phyloP scores from a whole-genome alignment of 2,888 invertebrate species.

The Meganola albula region DNA sequence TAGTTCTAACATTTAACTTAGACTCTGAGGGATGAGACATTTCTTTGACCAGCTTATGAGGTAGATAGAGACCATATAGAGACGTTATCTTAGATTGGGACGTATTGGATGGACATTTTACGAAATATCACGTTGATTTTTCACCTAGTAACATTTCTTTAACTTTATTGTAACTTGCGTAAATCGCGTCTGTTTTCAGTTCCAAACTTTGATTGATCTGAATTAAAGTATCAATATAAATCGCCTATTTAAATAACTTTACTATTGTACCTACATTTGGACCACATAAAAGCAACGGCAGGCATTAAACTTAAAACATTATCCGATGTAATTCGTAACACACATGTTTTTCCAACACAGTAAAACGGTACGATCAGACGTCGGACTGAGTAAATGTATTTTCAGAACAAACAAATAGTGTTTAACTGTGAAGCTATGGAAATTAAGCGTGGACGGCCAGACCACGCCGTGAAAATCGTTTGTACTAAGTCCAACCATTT shows the following conservation, averaged over 20 bases:
- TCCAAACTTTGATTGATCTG: no score
- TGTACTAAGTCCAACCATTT: slow-evolving; percentile 42
- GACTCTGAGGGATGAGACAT: no score
- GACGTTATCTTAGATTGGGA: no score
- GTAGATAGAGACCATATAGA: no score
- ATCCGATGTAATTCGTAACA: slow-evolving; percentile 28
- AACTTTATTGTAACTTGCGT: no score
- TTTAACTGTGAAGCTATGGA: slow-evolving; percentile 32
- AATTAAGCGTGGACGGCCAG: slow-evolving; percentile 35
- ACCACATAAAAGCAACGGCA: slow-evolving; percentile 35
- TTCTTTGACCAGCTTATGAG: no score
- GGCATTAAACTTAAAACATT: slow-evolving; percentile 28
- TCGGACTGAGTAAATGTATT: slow-evolving; percentile 59
- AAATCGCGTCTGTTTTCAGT: no score
- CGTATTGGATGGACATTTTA: no score
- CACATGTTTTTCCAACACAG: slow-evolving; percentile 52
- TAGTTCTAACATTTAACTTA: no score
- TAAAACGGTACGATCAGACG: slow-evolving; percentile 58
- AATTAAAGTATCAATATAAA: no score
- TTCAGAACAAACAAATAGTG: slow-evolving; percentile 58
- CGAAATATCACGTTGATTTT: no score
- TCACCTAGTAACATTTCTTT: no score
- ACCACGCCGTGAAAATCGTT: slow-evolving; percentile 56
- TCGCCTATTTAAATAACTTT: slow-evolving; percentile 21
- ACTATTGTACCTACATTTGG: slow-evolving; percentile 21